phyloP scores from a whole-genome alignment of 2,113 vertebrate genomes.

The Talpa occidentalis region DNA sequence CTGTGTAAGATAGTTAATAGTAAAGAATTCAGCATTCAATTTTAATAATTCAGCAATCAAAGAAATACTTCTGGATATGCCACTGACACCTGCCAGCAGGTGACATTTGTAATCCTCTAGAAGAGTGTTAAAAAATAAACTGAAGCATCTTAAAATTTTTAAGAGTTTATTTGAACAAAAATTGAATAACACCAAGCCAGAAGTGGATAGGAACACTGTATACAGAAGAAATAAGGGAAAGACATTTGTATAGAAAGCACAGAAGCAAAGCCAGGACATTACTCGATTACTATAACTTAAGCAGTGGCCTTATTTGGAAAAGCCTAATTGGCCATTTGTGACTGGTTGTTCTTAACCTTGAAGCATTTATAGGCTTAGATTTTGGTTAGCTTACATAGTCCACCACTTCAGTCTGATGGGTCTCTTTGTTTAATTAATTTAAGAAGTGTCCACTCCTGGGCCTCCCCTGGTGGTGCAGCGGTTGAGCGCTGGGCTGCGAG shows the following conservation, averaged over 20 bases:
- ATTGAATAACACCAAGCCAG: background rate
- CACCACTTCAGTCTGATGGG: background rate
- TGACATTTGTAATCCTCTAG: conserved; percentile 76
- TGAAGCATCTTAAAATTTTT: background rate
- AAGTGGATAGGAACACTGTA: background rate
- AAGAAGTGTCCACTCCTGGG: conserved; percentile 67
- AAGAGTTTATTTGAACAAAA: background rate
- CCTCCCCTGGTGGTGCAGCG: no score
- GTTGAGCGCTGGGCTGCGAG: no score
- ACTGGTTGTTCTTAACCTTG: background rate
- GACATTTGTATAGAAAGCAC: background rate
- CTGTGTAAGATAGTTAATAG: conserved; percentile 34
- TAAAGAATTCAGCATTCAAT: conserved; percentile 60
- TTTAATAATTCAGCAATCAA: conserved; percentile 78
- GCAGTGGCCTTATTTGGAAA: background rate
- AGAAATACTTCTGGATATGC: conserved; percentile 76
- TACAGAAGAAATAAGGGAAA: rapidly evolving
- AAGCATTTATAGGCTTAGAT: background rate
- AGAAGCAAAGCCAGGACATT: background rate
- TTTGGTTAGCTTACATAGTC: background rate
- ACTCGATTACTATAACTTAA: background rate
- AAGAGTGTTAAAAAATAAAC: conserved; percentile 62
- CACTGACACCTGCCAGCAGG: conserved; percentile 77
- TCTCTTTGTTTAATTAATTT: background rate
- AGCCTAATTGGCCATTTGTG: background rate